A percentile compares a stretch with the other conserved stretches of the same genome.
Conservation (phyloP, 2,113 vertebrate genomes). For the Baryphthengus martii region DNA sequence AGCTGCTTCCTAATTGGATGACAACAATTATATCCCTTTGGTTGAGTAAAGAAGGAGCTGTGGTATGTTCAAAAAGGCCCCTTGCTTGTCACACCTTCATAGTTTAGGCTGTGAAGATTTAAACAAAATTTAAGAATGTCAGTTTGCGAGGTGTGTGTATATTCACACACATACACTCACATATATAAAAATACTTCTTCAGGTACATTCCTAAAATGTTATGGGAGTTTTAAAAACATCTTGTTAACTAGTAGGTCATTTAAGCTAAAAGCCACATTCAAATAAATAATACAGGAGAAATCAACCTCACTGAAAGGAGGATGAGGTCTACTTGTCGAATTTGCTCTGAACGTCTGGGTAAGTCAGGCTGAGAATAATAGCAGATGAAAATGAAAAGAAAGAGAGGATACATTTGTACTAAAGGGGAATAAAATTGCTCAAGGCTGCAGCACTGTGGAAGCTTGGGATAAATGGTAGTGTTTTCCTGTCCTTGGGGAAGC, state of each 20-base stretch:
- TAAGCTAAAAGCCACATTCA: background rate
- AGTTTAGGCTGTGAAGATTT: background rate
- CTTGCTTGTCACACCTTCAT: background rate
- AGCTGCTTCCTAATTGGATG: background rate
- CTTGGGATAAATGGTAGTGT: background rate
- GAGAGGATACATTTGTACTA: background rate
- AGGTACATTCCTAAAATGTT: background rate
- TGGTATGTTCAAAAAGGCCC: background rate
- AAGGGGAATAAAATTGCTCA: slow-evolving; percentile 19
- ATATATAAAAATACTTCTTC: background rate
- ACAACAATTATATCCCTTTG: background rate
- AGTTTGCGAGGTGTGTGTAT: accelerated
- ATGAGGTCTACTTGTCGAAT: background rate
- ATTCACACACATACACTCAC: accelerated
- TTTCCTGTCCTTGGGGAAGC: background rate
- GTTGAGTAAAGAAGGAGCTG: background rate
- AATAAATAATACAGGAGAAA: background rate
- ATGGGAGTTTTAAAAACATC: background rate
- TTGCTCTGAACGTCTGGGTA: background rate
- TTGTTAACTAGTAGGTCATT: background rate
- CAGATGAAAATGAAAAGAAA: background rate
- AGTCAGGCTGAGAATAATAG: background rate
- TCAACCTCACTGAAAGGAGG: background rate
- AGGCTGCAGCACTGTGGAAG: slow-evolving; percentile 29
- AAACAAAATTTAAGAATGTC: background rate